phyloP scores from a whole-genome alignment of 1,140 invertebrate species.

The Drosophila nannoptera region DNA sequence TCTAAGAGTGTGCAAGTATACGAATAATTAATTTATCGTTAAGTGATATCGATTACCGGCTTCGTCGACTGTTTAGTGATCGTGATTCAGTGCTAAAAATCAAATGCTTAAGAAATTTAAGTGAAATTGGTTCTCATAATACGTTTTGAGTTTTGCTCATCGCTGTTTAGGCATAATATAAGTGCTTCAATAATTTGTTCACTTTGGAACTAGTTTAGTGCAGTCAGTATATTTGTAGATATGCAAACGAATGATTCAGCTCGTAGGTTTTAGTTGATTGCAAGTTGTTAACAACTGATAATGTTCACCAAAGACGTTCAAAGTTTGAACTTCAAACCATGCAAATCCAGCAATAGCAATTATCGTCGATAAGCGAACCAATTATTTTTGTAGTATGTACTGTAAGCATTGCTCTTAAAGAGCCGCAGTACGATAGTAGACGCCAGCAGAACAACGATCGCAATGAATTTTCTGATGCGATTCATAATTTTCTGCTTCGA shows the following conservation, averaged over 20 bases:
- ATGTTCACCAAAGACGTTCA: slow-evolving; percentile 24
- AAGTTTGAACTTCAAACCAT: slow-evolving; percentile 46
- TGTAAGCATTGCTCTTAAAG: slow-evolving; percentile 25
- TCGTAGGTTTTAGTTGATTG: slow-evolving; percentile 19
- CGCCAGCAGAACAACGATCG: slow-evolving; percentile 27
- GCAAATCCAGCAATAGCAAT: slow-evolving; percentile 38
- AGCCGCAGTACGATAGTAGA: slow-evolving; percentile 23
- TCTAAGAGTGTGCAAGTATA: too few relatives aligned
- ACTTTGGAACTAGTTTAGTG: slow-evolving; percentile 1
- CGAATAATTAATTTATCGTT: too few relatives aligned
- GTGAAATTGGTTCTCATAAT: background rate
- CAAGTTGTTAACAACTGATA: slow-evolving; percentile 47
- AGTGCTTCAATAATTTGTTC: background rate
- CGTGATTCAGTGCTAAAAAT: too few relatives aligned
- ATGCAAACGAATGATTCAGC: slow-evolving; percentile 28
- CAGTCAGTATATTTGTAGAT: slow-evolving; percentile 7
- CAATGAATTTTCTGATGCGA: slow-evolving; percentile 72
- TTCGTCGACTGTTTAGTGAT: too few relatives aligned
- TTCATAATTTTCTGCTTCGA: slow-evolving; percentile 71
- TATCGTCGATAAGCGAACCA: slow-evolving; percentile 33
- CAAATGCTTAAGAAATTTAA: too few relatives aligned
- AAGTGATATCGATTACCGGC: too few relatives aligned
- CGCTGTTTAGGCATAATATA: background rate
- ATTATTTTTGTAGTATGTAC: slow-evolving; percentile 16
- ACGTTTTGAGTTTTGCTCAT: too few relatives aligned